Evolutionary conservation across 1,140 invertebrate genomes (phyloP).

Genomic region (Drosophila hydei): DNA sequence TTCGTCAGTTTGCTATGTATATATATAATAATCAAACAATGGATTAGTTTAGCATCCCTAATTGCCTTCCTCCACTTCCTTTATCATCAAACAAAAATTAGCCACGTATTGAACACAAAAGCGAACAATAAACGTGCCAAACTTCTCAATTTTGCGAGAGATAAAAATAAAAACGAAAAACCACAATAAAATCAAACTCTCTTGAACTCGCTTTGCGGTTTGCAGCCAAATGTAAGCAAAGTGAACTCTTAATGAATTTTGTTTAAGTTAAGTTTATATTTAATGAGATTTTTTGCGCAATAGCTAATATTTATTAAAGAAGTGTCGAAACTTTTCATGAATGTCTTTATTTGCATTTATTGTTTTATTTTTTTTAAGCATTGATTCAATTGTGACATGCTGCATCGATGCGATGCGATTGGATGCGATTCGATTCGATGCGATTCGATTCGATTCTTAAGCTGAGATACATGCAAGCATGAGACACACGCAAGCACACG

Average conservation of each 20-base stretch:
- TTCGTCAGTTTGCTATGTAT: not conserved
- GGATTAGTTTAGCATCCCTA: not conserved
- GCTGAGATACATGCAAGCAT: slow-evolving; percentile 38
- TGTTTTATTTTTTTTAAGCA: too few species aligned
- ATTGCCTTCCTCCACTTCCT: slow-evolving; percentile 27
- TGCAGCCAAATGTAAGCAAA: slow-evolving; percentile 35
- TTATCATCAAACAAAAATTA: slow-evolving; percentile 34
- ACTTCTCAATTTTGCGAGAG: slow-evolving; percentile 16
- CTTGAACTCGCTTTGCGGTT: slow-evolving; percentile 58
- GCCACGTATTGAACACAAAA: slow-evolving; percentile 35
- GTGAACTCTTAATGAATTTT: slow-evolving; percentile 27
- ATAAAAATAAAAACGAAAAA: slow-evolving; percentile 17
- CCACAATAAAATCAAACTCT: slow-evolving; percentile 63
- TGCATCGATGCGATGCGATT: too few species aligned
- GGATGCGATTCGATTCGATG: not conserved
- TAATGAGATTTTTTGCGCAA: slow-evolving; percentile 11
- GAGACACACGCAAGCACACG: slow-evolving; percentile 48
- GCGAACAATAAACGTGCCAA: slow-evolving; percentile 27
- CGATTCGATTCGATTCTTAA: slow-evolving; percentile 32
- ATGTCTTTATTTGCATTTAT: slow-evolving; percentile 40
- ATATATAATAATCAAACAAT: not conserved
- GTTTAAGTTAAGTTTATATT: slow-evolving; percentile 1
- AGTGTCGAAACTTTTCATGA: slow-evolving; percentile 50
- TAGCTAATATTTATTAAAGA: not conserved
- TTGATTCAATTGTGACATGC: not conserved